Evolutionary conservation across 2,113 vertebrate species (phyloP), one percentile per base, ranked within the genome.

Genomic region (Henicopernis longicauda): DNA sequence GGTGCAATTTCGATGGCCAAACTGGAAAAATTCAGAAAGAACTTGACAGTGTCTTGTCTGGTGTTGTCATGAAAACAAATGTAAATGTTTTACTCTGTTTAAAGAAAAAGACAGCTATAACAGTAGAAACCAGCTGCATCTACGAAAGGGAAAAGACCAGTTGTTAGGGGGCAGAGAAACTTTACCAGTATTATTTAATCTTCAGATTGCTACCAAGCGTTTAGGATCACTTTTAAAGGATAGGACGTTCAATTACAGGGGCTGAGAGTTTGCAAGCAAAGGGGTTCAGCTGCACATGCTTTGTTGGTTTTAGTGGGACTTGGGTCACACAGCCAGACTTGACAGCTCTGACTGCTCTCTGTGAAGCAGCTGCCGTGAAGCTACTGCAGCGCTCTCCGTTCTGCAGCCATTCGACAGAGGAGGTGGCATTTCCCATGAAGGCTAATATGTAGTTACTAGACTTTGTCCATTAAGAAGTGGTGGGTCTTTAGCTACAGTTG

Each of bases 291-390:
- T 89, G 42, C 66, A 12, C 0, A 0, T 32, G 79, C 59, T 44
- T 4, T 29, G 38, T 7, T 36, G 27, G 26, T 74, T 50, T 38
- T 0, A 0, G 1, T 14, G 29, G 55, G n/a, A 11, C 19, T 15
- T 2, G 36, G 13, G 36, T 47, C 17, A 45, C 22, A 1, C 13
- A 7, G 44, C 65, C 19, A 7, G 66, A 6, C 59, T 15, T 3
- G 3, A 3, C 15, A 17, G 44, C 81, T 40, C 42, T 38, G 57
- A 14, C 52, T 42, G 26, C 45, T 47, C 54, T 32, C 49, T 27
- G 45, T 7, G 74, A 29, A 54, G 50, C 31, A 62, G 72, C 77
- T 73, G 59, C 59, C 0, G 0, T 23, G 73, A 42, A 45, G 42
- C 49, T 21, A 26, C 66, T 54, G 54, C 42, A 31, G 36, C 3